Evolutionary conservation across 2,797 vertebrate species (phyloP), one percentile per base, ranked within the genome.

Genomic region (Aulostomus chinensis): DNA sequence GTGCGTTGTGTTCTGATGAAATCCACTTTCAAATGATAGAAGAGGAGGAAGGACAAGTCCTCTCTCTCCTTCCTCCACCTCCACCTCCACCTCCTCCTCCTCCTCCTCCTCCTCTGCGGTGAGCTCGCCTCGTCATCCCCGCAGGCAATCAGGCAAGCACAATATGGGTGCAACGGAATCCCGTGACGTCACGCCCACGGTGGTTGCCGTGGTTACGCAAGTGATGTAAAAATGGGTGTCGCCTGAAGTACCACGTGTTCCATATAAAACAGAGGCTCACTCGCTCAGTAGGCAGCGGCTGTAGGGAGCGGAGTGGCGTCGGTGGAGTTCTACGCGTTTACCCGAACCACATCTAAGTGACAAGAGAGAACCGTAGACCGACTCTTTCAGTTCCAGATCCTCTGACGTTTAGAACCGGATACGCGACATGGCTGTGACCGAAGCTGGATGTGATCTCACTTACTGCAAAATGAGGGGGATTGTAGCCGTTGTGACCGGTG

Each of bases 391-490:
- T 36, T 9, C 9, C 3, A 17, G 1, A 10, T 17, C 37, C 29
- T 16, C 4, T 16, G 5, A n/a, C 26, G 5, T 28, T 30, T 13
- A 1, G n/a, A 22, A 22, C 5, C n/a, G 72, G 68, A 61, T 63
- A 53, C 47, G 18, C 17, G 55, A 7, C 57, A 92, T 93, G 91
- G 89, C 86, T 31, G 86, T 91, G 45, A 92, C 89, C 0, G 78
- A 91, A 34, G 85, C 87, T 61, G 84, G 86, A 76, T 91, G 89
- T 17, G 90, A 92, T 16, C 64, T 93, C 5, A 91, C 90, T 16
- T 92, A 92, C 77, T 92, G 91, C 84, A 92, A 78, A 41, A 93
- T 93, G 91, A 81, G 91, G 51, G 91, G 91, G 5, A 87, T 93
- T 31, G 86, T 89, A 0, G 37, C 86, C 0, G 86, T 93, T 32